These are phyloP conservation scores for Ptilodon capucinus DNA, from an alignment of 2,888 invertebrate species.

Conservation along the genomic window DNA sequence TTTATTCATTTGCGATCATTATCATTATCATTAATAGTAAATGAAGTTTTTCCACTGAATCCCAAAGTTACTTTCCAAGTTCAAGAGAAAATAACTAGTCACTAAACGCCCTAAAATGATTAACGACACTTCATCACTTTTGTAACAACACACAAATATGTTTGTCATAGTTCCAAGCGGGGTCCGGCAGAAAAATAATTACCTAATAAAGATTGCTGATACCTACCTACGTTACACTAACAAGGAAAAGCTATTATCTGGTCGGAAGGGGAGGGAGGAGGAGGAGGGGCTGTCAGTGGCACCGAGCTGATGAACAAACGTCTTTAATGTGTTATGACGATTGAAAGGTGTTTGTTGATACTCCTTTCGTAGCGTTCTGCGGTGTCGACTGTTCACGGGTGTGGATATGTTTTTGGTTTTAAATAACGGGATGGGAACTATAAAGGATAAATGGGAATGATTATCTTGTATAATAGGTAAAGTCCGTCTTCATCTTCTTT, in stretches of 20 bases:
- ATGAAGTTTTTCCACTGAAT: no score
- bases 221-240: constrained; percentile 39
- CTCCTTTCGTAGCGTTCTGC: no score
- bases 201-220: constrained; percentile 53
- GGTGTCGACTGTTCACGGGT: no score
- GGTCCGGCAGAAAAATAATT: constrained; percentile 44
- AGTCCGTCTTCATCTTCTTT: no score
- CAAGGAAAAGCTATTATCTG: constrained; percentile 49
- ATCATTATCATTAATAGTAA: no score
- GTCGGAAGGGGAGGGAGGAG: constrained; percentile 11
- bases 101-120: constrained; percentile 7
- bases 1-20: no score
- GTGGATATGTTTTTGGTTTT: no score
- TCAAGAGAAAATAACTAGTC: not conserved
- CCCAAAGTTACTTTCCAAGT: not conserved
- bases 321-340: not conserved
- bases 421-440: no score
- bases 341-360: not conserved
- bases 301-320: not conserved
- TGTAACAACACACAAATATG: constrained; percentile 42
- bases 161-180: constrained; percentile 43
- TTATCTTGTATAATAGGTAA: no score
- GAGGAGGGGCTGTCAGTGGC: constrained; percentile 25
- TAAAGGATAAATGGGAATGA: no score
- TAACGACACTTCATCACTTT: constrained; percentile 18